Conservation (phyloP, 2,113 vertebrate genomes). For the Pachypanchax playfairii region DNA sequence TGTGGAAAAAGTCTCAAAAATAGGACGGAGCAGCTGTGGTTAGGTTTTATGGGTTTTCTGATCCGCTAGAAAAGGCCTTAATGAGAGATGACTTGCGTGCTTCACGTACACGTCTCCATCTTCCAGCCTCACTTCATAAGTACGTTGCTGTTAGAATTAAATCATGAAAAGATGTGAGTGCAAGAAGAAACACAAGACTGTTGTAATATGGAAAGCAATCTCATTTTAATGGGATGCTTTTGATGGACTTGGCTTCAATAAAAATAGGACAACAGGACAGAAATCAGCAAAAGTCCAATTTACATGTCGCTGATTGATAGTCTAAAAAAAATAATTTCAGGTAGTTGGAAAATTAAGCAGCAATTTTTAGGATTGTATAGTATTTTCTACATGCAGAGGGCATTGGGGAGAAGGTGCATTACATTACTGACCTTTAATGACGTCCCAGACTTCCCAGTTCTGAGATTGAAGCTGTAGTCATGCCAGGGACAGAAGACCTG, state of each 20-base stretch:
- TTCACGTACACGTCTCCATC: constrained; percentile 75
- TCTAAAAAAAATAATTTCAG: no score
- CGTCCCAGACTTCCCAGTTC: constrained; percentile 73
- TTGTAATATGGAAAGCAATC: no score
- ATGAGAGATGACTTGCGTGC: constrained; percentile 68
- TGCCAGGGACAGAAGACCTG: constrained; percentile 82
- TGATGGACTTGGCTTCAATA: no score
- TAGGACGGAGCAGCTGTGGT: constrained; percentile 24
- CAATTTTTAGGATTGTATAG: no score
- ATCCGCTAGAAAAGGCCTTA: constrained; percentile 60
- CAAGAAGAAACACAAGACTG: neutral
- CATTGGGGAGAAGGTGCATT: no score
- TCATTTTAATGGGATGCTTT: no score
- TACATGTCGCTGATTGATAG: no score
- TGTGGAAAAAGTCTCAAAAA: constrained; percentile 56
- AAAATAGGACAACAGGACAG: no score
- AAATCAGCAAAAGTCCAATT: no score
- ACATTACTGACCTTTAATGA: constrained; percentile 69
- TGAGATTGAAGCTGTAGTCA: constrained; percentile 79
- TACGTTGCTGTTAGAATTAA: constrained; percentile 71
- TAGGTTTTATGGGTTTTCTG: constrained; percentile 51
- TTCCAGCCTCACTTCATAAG: constrained; percentile 77
- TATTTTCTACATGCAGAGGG: no score
- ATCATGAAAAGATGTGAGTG: constrained; percentile 16
- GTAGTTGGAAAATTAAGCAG: no score